Base-by-base conservation (phyloP, 2,797 vertebrate species). In the Crypturellus tataupa region DNA sequence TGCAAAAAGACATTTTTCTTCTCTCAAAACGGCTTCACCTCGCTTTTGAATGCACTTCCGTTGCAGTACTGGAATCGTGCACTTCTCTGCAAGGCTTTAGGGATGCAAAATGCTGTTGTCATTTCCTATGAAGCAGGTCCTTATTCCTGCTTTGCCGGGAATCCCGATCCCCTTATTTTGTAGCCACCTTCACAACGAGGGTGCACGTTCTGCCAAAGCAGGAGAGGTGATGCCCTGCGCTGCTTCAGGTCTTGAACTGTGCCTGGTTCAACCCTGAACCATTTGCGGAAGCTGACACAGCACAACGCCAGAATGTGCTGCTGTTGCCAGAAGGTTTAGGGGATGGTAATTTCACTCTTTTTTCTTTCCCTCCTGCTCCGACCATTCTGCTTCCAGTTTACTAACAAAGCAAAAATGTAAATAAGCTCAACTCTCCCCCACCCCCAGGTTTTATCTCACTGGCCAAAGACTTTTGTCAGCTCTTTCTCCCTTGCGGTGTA, bases 371-470 rank as follows among this genome's bases (percentile, higher is more conserved):
- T 97, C 92, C 78, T 71, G 80, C 89, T 91, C 93, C 93, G 92
- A 37, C 95, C 87, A 42, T 96, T 91, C 55, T 56, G 55, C 55
- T 56, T n/a, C 58, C 67, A 64, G 90, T 97, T 97, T 96, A 97
- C 97, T 96, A 98, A 97, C 97, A 98, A 97, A 98, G 97, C 97
- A 98, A 97, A 97, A 97, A 97, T 97, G 96, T 97, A 97, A 97
- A 98, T 97, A 97, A 96, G 96, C 91, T 46, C 15, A 95, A 87
- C 70, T 90, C 80, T 84, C 80, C 86, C 70, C 92, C 35, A n/a
- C 67, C 81, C 60, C 76, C 71, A 51, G 9, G 94, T 96, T 96
- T 95, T 67, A 71, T 95, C 95, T 97, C 95, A 73, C 65, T 96
- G 95, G 89, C 92, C 94, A 91, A 96, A 97, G 93, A 92, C 95